Evolutionary conservation across 2,113 vertebrate genomes (phyloP).

Genomic region (Lonchura striata): DNA sequence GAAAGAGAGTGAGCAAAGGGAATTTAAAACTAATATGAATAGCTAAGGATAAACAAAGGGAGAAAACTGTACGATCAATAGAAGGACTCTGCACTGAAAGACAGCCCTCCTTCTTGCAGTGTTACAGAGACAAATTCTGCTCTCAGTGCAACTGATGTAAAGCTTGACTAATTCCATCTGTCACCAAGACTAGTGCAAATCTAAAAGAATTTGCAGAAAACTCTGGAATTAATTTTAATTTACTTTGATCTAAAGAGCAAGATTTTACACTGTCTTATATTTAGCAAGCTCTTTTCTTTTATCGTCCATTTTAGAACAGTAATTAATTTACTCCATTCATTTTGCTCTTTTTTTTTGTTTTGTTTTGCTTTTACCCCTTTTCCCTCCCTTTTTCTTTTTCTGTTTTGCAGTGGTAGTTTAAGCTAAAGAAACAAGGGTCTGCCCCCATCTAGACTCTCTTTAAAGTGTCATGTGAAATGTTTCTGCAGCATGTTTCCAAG

Average conservation of each 20-base stretch:
- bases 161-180: conserved; percentile 21
- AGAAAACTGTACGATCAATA: accelerated
- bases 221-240: neutral
- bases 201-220: neutral
- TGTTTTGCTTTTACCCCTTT: neutral
- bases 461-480: neutral
- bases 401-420: neutral
- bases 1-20: neutral
- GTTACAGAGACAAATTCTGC: neutral
- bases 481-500: neutral
- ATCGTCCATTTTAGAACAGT: neutral
- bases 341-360: neutral
- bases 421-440: neutral
- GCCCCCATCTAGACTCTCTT: neutral
- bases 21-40: neutral
- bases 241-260: neutral
- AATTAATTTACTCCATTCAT: neutral
- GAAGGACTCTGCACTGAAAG: neutral
- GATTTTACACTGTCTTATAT: neutral
- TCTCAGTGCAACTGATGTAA: neutral
- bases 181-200: neutral
- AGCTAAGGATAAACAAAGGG: neutral
- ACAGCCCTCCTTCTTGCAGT: neutral
- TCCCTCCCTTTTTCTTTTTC: accelerated
- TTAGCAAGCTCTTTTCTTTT: neutral